Evolutionary conservation across 2,113 vertebrate species (phyloP).

Genomic region (Petrocephalus zakoni): DNA sequence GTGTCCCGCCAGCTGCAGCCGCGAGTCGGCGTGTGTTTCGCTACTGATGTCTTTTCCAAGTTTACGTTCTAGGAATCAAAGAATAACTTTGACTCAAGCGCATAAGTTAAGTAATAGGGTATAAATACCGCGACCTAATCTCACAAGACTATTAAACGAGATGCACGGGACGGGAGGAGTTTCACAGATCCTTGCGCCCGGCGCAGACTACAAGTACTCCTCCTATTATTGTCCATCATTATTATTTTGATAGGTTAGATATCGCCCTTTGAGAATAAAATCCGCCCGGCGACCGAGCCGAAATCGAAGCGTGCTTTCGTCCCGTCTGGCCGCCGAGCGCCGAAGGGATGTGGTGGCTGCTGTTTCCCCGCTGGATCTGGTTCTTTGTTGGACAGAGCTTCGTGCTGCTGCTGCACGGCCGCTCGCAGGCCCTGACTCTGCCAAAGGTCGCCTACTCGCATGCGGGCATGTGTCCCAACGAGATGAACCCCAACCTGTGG

Average conservation of each 20-base stretch:
- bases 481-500: conserved; percentile 98
- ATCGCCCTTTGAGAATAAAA: not conserved
- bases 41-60: not conserved
- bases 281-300: not conserved
- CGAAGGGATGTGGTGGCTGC: conserved; percentile 72
- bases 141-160: conserved; percentile 57
- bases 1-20: not conserved
- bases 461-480: conserved; percentile 94
- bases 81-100: not conserved
- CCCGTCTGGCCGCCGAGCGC: conserved; percentile 15
- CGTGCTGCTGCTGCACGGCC: conserved; percentile 53
- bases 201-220: conserved; percentile 14
- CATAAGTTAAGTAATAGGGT: conserved; percentile 50
- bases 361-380: conserved; percentile 71
- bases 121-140: conserved; percentile 63
- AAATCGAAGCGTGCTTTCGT: conserved; percentile 1
- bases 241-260: conserved; percentile 15
- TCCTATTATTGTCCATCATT: not conserved
- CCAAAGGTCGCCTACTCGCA: conserved; percentile 88
- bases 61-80: not conserved
- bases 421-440: conserved; percentile 63
- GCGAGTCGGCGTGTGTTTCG: not conserved
- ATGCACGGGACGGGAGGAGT: conserved; percentile 56
- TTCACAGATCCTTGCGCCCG: conserved; percentile 8
- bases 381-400: conserved; percentile 64